phyloP scores from a whole-genome alignment of 2,113 vertebrate genomes.

The Eudorcas thomsonii region DNA sequence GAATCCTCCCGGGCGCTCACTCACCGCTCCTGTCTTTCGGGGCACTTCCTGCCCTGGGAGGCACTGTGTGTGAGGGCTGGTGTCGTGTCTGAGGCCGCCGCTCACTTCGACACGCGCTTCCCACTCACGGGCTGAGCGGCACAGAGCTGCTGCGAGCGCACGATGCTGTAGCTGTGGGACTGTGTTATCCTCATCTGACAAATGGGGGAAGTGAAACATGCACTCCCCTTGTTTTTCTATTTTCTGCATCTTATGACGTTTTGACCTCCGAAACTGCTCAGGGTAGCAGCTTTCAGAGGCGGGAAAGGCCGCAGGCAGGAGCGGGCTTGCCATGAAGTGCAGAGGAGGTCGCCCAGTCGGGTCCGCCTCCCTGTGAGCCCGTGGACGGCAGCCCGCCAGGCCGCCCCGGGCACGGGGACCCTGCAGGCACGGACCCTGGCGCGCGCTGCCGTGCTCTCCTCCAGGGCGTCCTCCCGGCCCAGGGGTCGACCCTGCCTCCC shows the following conservation, averaged over 20 bases:
- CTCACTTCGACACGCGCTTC: neutral
- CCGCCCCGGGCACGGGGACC: rapidly evolving
- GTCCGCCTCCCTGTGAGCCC: neutral
- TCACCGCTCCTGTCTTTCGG: neutral
- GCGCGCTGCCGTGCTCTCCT: neutral
- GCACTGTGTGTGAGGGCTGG: neutral
- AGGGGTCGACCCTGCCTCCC: neutral
- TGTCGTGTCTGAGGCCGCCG: neutral
- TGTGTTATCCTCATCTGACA: neutral
- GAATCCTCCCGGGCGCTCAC: neutral
- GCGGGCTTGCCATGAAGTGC: neutral
- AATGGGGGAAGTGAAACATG: neutral
- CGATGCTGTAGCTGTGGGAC: neutral
- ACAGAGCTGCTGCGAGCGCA: neutral
- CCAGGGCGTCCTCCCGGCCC: neutral
- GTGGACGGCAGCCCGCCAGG: neutral
- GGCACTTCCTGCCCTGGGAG: neutral
- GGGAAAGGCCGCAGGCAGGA: neutral
- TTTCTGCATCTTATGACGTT: neutral
- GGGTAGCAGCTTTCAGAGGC: neutral
- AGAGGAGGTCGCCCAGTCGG: rapidly evolving
- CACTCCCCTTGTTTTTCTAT: neutral
- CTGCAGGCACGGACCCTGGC: neutral
- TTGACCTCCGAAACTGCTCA: neutral
- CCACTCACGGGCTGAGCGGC: neutral